Evolutionary conservation across 2,888 invertebrate genomes (phyloP).

Genomic region (Atherix ibis): DNA sequence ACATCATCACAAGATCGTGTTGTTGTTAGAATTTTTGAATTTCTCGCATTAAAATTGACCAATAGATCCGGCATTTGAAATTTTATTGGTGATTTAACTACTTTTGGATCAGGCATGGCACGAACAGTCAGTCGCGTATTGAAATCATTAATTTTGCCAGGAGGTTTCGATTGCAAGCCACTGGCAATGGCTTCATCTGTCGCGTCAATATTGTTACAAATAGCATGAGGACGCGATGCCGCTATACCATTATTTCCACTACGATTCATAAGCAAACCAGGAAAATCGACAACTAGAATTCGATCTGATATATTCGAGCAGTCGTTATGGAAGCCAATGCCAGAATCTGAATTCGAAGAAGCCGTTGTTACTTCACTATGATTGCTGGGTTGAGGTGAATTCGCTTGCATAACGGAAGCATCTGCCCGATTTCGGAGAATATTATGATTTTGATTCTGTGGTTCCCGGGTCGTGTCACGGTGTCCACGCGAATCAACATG

Average conservation of each 20-base stretch:
- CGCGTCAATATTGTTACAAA: constrained; percentile 21
- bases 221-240: constrained; percentile 20
- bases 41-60: constrained; percentile 34
- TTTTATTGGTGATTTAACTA: constrained; percentile 13
- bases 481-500: constrained; percentile 11
- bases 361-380: constrained; percentile 66
- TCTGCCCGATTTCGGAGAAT: constrained; percentile 10
- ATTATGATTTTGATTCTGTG: too few species aligned
- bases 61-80: constrained; percentile 20
- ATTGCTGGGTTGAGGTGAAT: constrained; percentile 73
- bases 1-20: constrained; percentile 42
- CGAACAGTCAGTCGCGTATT: constrained; percentile 40
- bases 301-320: constrained; percentile 68
- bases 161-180: constrained; percentile 7
- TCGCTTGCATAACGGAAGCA: constrained; percentile 32
- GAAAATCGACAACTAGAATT: constrained; percentile 62
- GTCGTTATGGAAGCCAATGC: constrained; percentile 86
- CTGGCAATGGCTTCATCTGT: constrained; percentile 1
- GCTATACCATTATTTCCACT: constrained; percentile 8
- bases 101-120: constrained; percentile 45
- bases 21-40: constrained; percentile 18
- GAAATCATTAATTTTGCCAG: constrained; percentile 19
- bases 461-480: constrained; percentile 21
- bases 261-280: constrained; percentile 24
- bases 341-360: constrained; percentile 88